Evolutionary conservation across 2,797 vertebrate genomes (phyloP).

Genomic region (Rhinophrynus dorsalis): DNA sequence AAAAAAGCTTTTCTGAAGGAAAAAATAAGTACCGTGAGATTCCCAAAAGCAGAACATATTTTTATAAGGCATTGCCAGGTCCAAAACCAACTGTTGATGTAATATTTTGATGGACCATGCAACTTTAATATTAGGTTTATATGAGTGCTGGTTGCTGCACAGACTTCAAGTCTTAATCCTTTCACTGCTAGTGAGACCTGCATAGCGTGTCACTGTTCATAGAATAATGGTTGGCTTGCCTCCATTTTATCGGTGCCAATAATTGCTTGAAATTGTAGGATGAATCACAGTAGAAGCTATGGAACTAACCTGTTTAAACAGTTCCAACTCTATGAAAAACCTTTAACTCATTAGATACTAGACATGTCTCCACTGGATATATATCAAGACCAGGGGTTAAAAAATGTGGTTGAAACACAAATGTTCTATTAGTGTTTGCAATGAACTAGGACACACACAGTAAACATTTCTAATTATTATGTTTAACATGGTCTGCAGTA

Average conservation of each 20-base stretch:
- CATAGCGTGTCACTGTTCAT: conserved; percentile 38
- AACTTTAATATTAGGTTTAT: conserved; percentile 42
- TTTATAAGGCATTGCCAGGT: conserved; percentile 38
- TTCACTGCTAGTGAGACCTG: conserved; percentile 40
- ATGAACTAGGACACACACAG: too few relatives aligned
- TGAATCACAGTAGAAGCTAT: conserved; percentile 9
- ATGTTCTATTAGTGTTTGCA: too few relatives aligned
- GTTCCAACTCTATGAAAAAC: not conserved
- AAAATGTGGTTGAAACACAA: not conserved
- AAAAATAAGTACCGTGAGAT: conserved; percentile 15
- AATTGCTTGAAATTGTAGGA: conserved; percentile 44
- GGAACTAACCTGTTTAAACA: conserved; percentile 24
- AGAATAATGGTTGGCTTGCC: conserved; percentile 43
- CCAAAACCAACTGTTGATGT: conserved; percentile 47
- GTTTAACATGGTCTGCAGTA: too few relatives aligned
- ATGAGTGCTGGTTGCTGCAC: conserved; percentile 44
- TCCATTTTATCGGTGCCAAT: conserved; percentile 49
- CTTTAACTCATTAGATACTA: too few relatives aligned
- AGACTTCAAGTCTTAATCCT: conserved; percentile 40
- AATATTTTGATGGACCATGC: conserved; percentile 36
- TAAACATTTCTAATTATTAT: too few relatives aligned
- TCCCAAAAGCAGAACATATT: conserved; percentile 21
- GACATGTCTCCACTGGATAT: too few relatives aligned
- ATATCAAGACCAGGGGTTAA: too few relatives aligned
- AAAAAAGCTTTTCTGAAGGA: conserved; percentile 15